These are phyloP conservation scores for Hydropsyche betteni DNA, from an alignment of 2,888 invertebrate species.

Conservation along the genomic window DNA sequence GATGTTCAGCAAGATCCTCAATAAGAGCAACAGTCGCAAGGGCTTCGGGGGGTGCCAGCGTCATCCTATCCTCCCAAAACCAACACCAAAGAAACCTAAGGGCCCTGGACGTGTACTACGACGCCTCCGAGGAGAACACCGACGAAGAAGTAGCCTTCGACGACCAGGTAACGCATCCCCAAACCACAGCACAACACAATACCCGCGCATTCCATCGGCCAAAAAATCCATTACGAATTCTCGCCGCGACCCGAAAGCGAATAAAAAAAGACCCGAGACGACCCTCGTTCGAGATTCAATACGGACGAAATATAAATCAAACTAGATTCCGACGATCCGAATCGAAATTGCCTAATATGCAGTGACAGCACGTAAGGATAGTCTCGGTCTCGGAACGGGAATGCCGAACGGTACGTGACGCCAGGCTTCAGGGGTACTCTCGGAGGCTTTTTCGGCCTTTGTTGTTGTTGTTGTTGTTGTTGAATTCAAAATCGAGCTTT, in stretches of 20 bases:
- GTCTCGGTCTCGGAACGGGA: too few relatives aligned
- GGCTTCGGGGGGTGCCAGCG: constrained; percentile 54
- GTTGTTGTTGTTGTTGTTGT: too few relatives aligned
- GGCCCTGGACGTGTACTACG: constrained; percentile 32
- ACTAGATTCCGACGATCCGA: constrained; percentile 8
- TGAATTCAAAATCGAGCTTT: too few relatives aligned
- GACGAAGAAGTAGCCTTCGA: constrained; percentile 45
- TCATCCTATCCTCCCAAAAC: not conserved
- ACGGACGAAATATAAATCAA: constrained; percentile 14
- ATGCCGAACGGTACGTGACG: too few relatives aligned
- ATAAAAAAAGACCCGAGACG: too few relatives aligned
- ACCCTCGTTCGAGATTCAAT: constrained; percentile 10
- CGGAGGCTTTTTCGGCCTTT: too few relatives aligned
- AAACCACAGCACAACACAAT: not conserved
- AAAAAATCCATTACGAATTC: too few relatives aligned
- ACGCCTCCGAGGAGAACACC: constrained; percentile 27
- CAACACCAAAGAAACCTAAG: constrained; percentile 15
- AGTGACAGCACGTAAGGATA: not conserved
- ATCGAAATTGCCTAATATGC: constrained; percentile 17
- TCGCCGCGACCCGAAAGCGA: too few relatives aligned
- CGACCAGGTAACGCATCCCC: constrained; percentile 43
- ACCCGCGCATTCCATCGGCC: not conserved
- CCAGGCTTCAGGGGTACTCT: too few relatives aligned
- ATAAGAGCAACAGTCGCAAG: constrained; percentile 56
- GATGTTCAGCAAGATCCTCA: constrained; percentile 53